Percentiles rank a stretch among this genome's conserved stretches.
These are phyloP conservation scores for Myathropa florea DNA, from an alignment of 2,888 invertebrate genomes.

Conservation along the genomic window DNA sequence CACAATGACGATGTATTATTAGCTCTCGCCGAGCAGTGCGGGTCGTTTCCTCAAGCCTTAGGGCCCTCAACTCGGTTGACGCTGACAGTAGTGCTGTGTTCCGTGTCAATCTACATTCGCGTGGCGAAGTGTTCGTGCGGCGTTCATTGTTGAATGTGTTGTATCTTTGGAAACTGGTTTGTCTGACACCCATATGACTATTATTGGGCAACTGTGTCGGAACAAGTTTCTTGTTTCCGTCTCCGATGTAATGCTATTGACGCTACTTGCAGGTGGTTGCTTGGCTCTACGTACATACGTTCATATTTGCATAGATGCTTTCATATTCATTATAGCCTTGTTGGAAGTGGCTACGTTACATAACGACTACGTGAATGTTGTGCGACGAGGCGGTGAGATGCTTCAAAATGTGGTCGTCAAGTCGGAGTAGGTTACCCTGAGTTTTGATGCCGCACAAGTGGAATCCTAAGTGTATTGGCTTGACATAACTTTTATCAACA, in stretches of 20 bases:
- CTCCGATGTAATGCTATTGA: conserved; percentile 31
- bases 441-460: neutral
- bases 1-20: conserved; percentile 33
- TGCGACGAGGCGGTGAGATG: neutral
- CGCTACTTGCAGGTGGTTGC: conserved; percentile 14
- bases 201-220: conserved; percentile 45
- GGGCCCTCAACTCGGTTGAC: conserved; percentile 40
- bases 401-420: neutral
- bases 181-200: conserved; percentile 25
- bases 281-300: neutral
- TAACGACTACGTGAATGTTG: conserved; percentile 23
- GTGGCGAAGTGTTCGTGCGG: conserved; percentile 17
- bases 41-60: conserved; percentile 48
- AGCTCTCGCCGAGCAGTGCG: conserved; percentile 35
- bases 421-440: neutral
- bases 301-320: conserved; percentile 36
- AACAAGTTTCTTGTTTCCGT: conserved; percentile 57
- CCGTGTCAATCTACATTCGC: neutral
- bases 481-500: neutral
- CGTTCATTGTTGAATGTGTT: neutral
- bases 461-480: neutral
- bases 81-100: neutral
- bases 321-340: conserved; percentile 33
- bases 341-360: conserved; percentile 20
- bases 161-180: conserved; percentile 36